Percentiles rank a stretch among this genome's conserved stretches.
phyloP scores from a whole-genome alignment of 2,888 invertebrate genomes.

The Schizotus pectinicornis region DNA sequence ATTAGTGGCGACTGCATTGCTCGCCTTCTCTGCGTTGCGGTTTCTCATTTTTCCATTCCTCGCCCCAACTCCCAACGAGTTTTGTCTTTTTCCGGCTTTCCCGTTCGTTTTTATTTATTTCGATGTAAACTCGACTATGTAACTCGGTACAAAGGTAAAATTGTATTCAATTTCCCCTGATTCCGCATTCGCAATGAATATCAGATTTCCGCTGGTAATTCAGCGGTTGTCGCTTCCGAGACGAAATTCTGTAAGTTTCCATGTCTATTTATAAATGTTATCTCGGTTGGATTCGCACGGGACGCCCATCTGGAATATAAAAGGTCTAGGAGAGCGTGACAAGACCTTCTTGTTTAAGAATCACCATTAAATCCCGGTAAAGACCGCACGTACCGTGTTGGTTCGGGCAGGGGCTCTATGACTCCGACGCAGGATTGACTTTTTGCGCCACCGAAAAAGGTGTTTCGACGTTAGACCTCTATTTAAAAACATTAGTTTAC shows the following conservation, averaged over 20 bases:
- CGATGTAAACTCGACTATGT: too few relatives aligned
- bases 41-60: too few relatives aligned
- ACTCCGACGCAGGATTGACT: slow-evolving; percentile 26
- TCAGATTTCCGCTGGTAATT: too few relatives aligned
- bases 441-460: slow-evolving; percentile 11
- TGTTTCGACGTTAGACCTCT: slow-evolving; percentile 14
- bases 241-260: slow-evolving; percentile 3
- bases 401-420: slow-evolving; percentile 32
- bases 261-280: slow-evolving; percentile 30
- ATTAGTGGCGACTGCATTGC: too few relatives aligned
- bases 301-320: slow-evolving; percentile 26
- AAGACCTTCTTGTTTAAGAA: slow-evolving; percentile 49
- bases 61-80: too few relatives aligned
- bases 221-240: too few relatives aligned
- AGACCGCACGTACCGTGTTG: slow-evolving; percentile 53
- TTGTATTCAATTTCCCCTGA: too few relatives aligned
- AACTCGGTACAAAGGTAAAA: too few relatives aligned
- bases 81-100: too few relatives aligned
- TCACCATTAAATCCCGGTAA: slow-evolving; percentile 53
- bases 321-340: slow-evolving; percentile 29
- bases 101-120: too few relatives aligned
- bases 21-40: too few relatives aligned
- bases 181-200: too few relatives aligned
- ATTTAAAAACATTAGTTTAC: slow-evolving; percentile 13
- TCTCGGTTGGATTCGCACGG: slow-evolving; percentile 12